Conservation (phyloP, 2,888 invertebrate genomes). For the Stomorhina lunata region DNA sequence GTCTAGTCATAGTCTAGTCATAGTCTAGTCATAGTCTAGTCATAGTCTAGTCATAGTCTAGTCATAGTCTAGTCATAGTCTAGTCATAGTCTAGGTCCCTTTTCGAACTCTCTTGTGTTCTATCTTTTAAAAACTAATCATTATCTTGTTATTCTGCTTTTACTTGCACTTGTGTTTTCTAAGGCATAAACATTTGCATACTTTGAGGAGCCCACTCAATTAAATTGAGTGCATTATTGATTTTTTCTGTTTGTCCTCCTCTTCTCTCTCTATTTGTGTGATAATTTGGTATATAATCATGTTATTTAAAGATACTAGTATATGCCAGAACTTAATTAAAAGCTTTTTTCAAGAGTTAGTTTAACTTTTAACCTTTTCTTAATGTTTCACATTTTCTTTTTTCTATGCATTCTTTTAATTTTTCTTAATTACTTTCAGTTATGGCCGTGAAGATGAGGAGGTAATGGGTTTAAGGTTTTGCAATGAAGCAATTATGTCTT, state of each 20-base stretch:
- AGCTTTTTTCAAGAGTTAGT: background rate
- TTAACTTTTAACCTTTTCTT: constrained; percentile 37
- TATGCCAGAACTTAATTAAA: background rate
- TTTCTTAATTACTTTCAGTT: constrained; percentile 81
- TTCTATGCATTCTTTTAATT: background rate
- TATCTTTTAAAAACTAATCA: constrained; percentile 12
- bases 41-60: background rate
- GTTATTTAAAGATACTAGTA: background rate
- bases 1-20: background rate
- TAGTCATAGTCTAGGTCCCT: background rate
- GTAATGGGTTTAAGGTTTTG: constrained; percentile 99
- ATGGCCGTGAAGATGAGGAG: constrained; percentile 98
- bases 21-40: background rate
- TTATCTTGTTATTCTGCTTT: background rate
- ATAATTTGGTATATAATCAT: background rate
- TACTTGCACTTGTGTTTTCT: background rate
- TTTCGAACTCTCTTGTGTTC: background rate
- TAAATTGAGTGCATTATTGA: constrained; percentile 38
- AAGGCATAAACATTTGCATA: background rate
- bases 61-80: background rate
- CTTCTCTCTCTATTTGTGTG: background rate
- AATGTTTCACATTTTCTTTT: constrained; percentile 19
- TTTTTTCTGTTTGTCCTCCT: constrained; percentile 23
- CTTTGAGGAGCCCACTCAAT: background rate
- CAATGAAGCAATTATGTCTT: constrained; percentile 97